Evolutionary conservation across 2,888 invertebrate species (phyloP).

Genomic region (Laothoe populi): DNA sequence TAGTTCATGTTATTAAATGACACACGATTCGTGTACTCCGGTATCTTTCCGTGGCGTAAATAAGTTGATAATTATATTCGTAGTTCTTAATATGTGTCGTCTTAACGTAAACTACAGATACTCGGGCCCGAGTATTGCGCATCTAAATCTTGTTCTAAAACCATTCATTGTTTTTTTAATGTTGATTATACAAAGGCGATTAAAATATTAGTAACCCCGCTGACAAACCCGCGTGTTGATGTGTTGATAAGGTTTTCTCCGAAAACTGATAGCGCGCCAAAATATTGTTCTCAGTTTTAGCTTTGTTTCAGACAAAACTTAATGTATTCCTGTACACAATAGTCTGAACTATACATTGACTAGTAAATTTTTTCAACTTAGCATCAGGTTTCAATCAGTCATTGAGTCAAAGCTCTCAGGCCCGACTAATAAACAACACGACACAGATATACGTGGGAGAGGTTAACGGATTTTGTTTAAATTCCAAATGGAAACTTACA

Average conservation of each 20-base stretch:
- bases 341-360: no score
- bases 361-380: no score
- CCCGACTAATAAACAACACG: not conserved
- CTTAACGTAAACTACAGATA: not conserved
- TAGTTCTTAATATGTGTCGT: not conserved
- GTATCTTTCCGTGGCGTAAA: not conserved
- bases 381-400: not conserved
- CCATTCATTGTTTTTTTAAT: not conserved
- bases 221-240: no score
- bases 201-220: no score
- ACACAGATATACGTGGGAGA: not conserved
- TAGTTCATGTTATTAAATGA: not conserved
- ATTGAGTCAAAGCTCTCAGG: not conserved
- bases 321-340: no score
- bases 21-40: not conserved
- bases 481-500: slow-evolving; percentile 28
- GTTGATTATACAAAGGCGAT: not conserved
- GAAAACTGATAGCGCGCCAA: no score
- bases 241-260: no score
- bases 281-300: no score
- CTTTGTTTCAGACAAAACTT: no score
- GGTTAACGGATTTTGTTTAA: slow-evolving; percentile 15
- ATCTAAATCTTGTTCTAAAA: not conserved
- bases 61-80: not conserved
- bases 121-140: not conserved